phyloP scores from a whole-genome alignment of 2,797 vertebrate genomes.

The Sebastolobus altivelis region DNA sequence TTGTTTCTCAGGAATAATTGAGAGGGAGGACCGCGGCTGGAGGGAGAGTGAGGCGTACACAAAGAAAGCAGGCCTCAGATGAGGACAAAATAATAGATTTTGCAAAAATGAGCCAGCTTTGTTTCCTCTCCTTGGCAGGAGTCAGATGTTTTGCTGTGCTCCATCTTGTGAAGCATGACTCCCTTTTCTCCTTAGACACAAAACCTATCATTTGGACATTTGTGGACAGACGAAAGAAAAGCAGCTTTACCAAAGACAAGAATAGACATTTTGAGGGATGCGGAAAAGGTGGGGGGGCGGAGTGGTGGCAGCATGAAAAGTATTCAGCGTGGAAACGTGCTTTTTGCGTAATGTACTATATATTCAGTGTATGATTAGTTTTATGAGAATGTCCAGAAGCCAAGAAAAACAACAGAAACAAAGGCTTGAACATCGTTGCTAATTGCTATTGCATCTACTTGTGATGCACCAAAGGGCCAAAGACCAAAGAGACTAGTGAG shows the following conservation, averaged over 20 bases:
- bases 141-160: slow-evolving; percentile 72
- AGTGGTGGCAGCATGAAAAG: slow-evolving; percentile 55
- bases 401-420: slow-evolving; percentile 1
- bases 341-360: slow-evolving; percentile 26
- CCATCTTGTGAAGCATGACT: slow-evolving; percentile 70
- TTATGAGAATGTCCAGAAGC: slow-evolving; percentile 17
- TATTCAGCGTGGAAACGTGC: slow-evolving; percentile 31
- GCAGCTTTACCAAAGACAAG: slow-evolving; percentile 64
- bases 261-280: slow-evolving; percentile 74
- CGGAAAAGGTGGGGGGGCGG: slow-evolving; percentile 39
- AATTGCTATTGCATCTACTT: neutral
- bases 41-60: slow-evolving; percentile 61
- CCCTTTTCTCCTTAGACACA: slow-evolving; percentile 61
- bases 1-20: slow-evolving; percentile 73
- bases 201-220: slow-evolving; percentile 81
- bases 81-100: slow-evolving; percentile 71
- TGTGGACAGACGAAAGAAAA: slow-evolving; percentile 68
- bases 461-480: neutral
- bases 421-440: neutral
- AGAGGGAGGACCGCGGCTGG: slow-evolving; percentile 58
- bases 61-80: slow-evolving; percentile 63
- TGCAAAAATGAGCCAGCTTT: slow-evolving; percentile 63
- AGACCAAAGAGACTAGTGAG: neutral
- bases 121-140: slow-evolving; percentile 65
- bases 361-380: neutral